Evolutionary conservation across 2,113 vertebrate species (phyloP).

Genomic region (Haemorhous mexicanus): DNA sequence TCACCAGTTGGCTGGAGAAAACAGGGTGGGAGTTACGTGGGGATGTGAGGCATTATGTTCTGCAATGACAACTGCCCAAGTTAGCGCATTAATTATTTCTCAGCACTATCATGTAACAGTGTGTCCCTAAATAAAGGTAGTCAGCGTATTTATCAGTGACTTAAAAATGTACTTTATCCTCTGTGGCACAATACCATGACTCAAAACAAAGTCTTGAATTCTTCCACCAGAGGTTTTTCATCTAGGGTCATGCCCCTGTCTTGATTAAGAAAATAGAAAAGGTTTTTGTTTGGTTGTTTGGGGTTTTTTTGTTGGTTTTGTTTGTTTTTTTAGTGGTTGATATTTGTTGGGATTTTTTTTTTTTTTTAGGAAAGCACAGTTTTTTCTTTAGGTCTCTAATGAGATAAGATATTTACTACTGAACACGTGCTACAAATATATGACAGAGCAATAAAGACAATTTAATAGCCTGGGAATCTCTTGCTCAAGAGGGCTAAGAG

Average conservation of each 20-base stretch:
- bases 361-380: not conserved
- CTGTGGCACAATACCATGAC: not conserved
- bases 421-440: not conserved
- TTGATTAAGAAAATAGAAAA: not conserved
- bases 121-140: not conserved
- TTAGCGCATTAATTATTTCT: not conserved
- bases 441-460: slow-evolving; percentile 54
- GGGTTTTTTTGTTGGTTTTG: not conserved
- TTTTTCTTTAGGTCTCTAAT: not conserved
- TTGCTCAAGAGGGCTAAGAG: slow-evolving; percentile 1
- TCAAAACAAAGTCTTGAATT: not conserved
- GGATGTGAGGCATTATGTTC: not conserved
- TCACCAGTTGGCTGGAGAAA: not conserved
- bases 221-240: not conserved
- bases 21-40: not conserved
- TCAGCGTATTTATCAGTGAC: not conserved
- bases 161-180: slow-evolving; percentile 18
- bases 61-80: not conserved
- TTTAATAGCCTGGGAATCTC: slow-evolving; percentile 47
- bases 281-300: not conserved
- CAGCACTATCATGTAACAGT: not conserved
- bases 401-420: not conserved
- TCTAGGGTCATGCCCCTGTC: not conserved
- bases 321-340: not conserved
- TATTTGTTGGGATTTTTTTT: not conserved